Conservation (phyloP, 64 coral and sea anemone genomes). For the Dendronephthya gigantea region DNA sequence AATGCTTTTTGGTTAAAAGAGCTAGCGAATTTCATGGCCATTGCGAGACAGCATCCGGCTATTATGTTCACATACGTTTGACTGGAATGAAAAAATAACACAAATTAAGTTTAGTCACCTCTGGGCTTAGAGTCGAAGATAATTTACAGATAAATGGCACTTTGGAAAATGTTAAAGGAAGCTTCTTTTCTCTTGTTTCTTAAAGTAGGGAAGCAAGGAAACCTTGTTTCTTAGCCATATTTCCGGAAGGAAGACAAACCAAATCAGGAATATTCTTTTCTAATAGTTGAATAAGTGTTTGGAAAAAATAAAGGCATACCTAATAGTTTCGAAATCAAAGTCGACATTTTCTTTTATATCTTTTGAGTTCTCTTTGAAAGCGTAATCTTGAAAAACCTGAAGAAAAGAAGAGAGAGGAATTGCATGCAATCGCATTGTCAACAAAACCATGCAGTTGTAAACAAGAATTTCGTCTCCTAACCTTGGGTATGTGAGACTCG, state of each 20-base stretch:
- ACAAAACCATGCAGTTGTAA: no score
- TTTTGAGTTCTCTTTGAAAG: conserved; percentile 15
- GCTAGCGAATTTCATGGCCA: conserved; percentile 88
- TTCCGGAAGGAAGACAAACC: no score
- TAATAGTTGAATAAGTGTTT: no score
- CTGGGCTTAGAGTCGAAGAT: background rate
- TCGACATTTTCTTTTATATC: conserved; percentile 34
- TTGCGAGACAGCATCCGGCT: conserved; percentile 86
- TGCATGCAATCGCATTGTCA: no score
- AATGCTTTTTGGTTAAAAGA: conserved; percentile 89
- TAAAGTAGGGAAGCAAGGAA: no score
- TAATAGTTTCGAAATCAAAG: conserved; percentile 76
- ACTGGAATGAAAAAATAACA: conserved; percentile 33
- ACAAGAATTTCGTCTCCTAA: no score
- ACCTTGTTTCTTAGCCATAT: no score
- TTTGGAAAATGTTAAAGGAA: no score
- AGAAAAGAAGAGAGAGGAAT: background rate
- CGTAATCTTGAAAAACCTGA: conserved; percentile 67
- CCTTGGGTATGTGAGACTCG: conserved; percentile 60
- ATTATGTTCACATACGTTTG: conserved; percentile 90
- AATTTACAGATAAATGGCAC: no score
- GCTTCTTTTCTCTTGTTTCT: no score
- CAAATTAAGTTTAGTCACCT: no score
- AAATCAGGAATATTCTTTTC: no score
- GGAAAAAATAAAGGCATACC: conserved; percentile 29